These are phyloP conservation scores for Heteromormyrus szaboi DNA, from an alignment of 2,797 vertebrate species.

Conservation along the genomic window DNA sequence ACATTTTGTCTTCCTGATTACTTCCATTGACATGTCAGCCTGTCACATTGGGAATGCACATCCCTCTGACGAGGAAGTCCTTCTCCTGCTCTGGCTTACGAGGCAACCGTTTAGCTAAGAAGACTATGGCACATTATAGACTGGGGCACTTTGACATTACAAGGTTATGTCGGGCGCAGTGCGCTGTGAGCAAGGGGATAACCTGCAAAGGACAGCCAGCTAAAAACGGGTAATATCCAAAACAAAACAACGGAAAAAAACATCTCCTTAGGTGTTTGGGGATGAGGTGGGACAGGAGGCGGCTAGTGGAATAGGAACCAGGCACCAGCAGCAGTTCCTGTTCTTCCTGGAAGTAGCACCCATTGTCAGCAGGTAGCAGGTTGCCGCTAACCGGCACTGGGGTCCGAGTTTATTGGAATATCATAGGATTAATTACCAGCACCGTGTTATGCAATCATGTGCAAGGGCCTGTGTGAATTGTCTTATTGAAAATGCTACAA, in stretches of 20 bases:
- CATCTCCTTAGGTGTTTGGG: constrained; percentile 5
- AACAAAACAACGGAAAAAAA: constrained; percentile 20
- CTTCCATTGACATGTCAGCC: constrained; percentile 41
- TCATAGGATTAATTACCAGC: neutral
- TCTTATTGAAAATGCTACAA: neutral
- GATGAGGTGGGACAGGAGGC: neutral
- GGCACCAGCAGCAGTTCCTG: neutral
- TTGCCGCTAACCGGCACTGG: constrained; percentile 68
- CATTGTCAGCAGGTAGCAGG: constrained; percentile 85
- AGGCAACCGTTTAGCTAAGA: constrained; percentile 44
- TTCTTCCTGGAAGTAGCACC: constrained; percentile 50
- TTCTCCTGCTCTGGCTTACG: constrained; percentile 26
- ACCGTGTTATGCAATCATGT: neutral
- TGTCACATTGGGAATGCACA: constrained; percentile 39
- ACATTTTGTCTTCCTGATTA: constrained; percentile 35
- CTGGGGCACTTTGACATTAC: constrained; percentile 29
- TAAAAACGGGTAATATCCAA: constrained; percentile 20
- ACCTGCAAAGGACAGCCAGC: constrained; percentile 41
- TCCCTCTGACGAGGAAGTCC: constrained; percentile 33
- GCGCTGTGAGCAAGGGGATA: constrained; percentile 37
- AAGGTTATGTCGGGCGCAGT: constrained; percentile 35
- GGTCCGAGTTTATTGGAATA: neutral
- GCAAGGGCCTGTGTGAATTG: neutral
- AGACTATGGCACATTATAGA: constrained; percentile 34
- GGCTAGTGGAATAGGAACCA: constrained; percentile 21